Evolutionary conservation across 2,113 vertebrate genomes (phyloP).

Genomic region (Cyanistes caeruleus): DNA sequence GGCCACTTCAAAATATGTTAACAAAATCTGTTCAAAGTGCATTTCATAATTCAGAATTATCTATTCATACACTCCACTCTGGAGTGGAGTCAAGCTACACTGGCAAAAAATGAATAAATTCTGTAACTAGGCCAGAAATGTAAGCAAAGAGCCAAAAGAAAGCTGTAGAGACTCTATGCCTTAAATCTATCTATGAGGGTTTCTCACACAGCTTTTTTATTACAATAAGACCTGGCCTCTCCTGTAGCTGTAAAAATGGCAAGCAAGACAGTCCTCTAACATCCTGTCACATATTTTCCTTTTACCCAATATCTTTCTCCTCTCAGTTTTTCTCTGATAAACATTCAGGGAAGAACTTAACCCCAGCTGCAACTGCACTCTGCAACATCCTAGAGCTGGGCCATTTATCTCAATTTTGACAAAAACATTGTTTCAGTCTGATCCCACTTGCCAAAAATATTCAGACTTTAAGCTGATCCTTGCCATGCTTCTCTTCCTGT

Average conservation of each 20-base stretch:
- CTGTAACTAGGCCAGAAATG: not conserved
- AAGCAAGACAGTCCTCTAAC: not conserved
- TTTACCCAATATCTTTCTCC: not conserved
- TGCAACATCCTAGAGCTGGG: rapidly evolving
- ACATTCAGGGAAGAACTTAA: not conserved
- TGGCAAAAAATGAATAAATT: not conserved
- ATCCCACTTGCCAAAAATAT: not conserved
- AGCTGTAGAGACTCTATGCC: not conserved
- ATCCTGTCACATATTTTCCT: not conserved
- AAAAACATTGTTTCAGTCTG: not conserved
- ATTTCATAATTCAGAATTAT: not conserved
- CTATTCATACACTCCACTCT: not conserved
- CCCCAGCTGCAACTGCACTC: not conserved
- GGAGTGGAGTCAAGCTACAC: not conserved
- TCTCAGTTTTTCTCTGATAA: not conserved
- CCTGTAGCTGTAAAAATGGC: not conserved
- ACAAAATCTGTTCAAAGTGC: not conserved
- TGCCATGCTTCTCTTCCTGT: not conserved
- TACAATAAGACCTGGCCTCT: not conserved
- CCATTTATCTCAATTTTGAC: not conserved
- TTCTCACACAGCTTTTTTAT: not conserved
- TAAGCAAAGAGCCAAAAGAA: not conserved
- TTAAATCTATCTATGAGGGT: not conserved
- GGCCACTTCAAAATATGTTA: not conserved
- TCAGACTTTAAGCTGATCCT: not conserved